Base-by-base conservation (phyloP, 2,113 vertebrate genomes). In the Junco hyemalis region DNA sequence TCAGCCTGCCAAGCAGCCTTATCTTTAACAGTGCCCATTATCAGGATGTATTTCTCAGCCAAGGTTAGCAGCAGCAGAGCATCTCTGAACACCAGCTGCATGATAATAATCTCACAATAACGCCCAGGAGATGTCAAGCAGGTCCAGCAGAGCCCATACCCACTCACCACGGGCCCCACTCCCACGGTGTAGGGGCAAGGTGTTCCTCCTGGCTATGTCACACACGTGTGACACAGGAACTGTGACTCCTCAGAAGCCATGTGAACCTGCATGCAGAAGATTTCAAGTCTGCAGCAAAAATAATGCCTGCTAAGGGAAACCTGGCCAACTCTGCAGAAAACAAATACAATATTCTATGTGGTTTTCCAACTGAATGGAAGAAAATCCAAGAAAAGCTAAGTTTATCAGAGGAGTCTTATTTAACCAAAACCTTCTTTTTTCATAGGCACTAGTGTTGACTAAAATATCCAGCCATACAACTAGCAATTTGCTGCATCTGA, bases 361-460 rank as follows among this genome's bases (percentile, higher is more conserved):
- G 54, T 90, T 85, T 83, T 78, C 44, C 53, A 74, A 74, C 47
- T 86, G 82, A 86, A 90, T 29, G 48, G 29, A 81, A 91, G 56
- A 89, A 80, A 81, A 81, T 35, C 85, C 79, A 81, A 84, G 56
- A 78, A 83, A 86, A 93, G 86, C 92, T 94, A 94, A 95, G 92
- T 96, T 96, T 96, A 93, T 90, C 88, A 76, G 74, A 85, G 66
- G 79, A 95, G 54, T 63, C 66, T 95, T 91, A 95, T 96, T 97
- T 95, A 79, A 95, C 80, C 81, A 77, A 97, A 92, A 44, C 12
- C 78, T 72, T 64, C 44, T 17, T 90, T 96, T 96, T 95, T 95
- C 94, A 91, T 66, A 95, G 81, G 42, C 89, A 44, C 63, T 42
- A 65, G 61, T 65, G 71, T 77, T 95, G 93, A 95, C 89, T 95